Base-by-base conservation (phyloP, 2,797 vertebrate species). In the Lacerta bilineata region DNA sequence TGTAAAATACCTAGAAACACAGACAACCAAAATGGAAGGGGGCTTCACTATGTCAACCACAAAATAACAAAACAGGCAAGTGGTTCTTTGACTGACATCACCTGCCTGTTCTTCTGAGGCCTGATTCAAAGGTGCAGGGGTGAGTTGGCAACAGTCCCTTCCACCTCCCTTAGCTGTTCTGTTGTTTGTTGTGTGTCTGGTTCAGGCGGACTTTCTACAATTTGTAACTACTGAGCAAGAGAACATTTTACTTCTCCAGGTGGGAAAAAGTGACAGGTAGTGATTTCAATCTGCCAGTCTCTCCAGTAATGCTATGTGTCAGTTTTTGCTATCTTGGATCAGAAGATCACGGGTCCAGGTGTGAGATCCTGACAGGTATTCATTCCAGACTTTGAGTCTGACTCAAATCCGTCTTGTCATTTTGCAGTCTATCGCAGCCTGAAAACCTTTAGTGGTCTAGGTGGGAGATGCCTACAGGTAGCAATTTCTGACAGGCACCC, bases 321-420 rank as follows among this genome's bases (percentile, higher is more conserved):
- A 33, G 71, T 69, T 87, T 87, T 75, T 36, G 59, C n/a, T 69
- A 50, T 15, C 41, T 33, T 83, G 41, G 41, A 76, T 61, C 61
- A 36, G 33, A 71, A 80, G 69, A 61, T 83, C n/a, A 50, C 11
- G 71, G 29, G 23, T 82, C 41, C 72, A 82, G 41, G 41, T 81
- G 66, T 36, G 39, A 87, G 66, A 41, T 87, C 50, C 46, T 59
- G 68, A 87, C 78, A 71, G 33, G 33, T 36, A 39, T 33, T 55
- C 78, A 80, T 74, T 87, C 80, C 18, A 43, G 55, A 74, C 11
- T 82, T 59, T 76, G 41, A 82, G 36, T 41, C 46, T 71, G 39
- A 17, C 23, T 75, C 59, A 81, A 46, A 66, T 9, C 4, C 7
- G 41, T 87, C 36, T 80, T 87, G 27, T 50, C 36, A 33, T 36